Evolutionary conservation across 2,888 invertebrate genomes (phyloP), one percentile per base, ranked within the genome.

Genomic region (Amphipoea lucens): DNA sequence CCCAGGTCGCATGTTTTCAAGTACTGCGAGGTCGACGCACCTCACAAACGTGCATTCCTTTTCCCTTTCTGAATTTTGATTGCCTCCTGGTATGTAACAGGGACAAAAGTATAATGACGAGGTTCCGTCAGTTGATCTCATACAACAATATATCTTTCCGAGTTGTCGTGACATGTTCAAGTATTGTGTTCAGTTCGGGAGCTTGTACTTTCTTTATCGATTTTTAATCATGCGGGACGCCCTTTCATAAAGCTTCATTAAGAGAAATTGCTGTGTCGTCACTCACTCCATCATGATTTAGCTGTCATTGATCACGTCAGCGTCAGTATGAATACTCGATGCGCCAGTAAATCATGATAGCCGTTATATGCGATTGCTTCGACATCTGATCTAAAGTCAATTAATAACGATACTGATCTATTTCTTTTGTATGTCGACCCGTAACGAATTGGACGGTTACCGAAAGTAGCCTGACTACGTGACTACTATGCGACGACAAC

Each of bases 201-300:
- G 87, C 88, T 89, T 91, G 90, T 90, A 90, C 85, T 90, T 92
- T 92, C 91, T 93, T 92, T 94, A 94, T 94, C 90, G 92, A 91
- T 91, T 92, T 93, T 91, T 90, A 92, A 93, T 90, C 90, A 94
- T 92, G 92, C 91, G 92, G 92, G 94, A 92, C 90, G 92, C 91
- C 88, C 90, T 92, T 92, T 93, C 92, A 93, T 94, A 91, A 91
- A 91, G 91, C 90, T 91, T 94, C 93, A 95, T 95, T 94, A 94
- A 92, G 91, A 85, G 88, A 90, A 92, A 94, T 94, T 93, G 92
- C 90, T 93, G 90, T 92, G 92, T 93, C 91, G 93, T 92, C 91
- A 90, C 91, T 91, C 92, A 93, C 92, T 93, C 92, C 89, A 93
- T 93, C 90, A 93, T 93, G 92, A 93, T 94, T 94, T 92, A 91